Percentiles rank a stretch among this genome's conserved stretches.
phyloP scores from a whole-genome alignment of 2,888 invertebrate species.

The Subacronicta megacephala region DNA sequence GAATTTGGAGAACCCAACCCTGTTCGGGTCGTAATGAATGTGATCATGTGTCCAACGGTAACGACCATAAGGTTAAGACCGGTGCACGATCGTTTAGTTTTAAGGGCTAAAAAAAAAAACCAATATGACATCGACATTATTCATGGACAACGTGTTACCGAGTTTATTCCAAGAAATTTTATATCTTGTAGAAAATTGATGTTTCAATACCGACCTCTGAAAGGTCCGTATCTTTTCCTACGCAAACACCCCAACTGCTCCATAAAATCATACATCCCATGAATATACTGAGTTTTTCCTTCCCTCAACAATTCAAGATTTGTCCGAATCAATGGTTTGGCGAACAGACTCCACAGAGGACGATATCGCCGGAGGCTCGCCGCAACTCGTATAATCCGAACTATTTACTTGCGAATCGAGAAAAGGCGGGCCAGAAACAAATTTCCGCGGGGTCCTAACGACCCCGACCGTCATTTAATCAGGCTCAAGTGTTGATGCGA shows the following conservation, averaged over 20 bases:
- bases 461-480: constrained; percentile 81
- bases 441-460: constrained; percentile 74
- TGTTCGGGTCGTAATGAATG: no score
- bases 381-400: constrained; percentile 59
- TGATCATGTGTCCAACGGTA: no score
- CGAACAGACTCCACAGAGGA: constrained; percentile 39
- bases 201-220: constrained; percentile 9
- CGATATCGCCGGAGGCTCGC: constrained; percentile 41
- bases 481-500: constrained; percentile 80
- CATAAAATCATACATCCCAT: constrained; percentile 47
- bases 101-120: no score
- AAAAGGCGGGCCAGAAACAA: constrained; percentile 70
- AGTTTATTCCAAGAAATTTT: constrained; percentile 13
- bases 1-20: no score
- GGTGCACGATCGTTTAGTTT: no score
- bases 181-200: constrained; percentile 26
- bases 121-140: no score
- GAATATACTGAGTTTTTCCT: constrained; percentile 48
- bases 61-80: no score
- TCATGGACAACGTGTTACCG: constrained; percentile 6
- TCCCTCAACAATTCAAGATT: constrained; percentile 49
- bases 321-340: constrained; percentile 59
- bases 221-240: constrained; percentile 16
- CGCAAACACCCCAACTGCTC: constrained; percentile 26
- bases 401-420: constrained; percentile 65